Conservation (phyloP, 2,888 invertebrate genomes). For the Steinernema scapterisci region DNA sequence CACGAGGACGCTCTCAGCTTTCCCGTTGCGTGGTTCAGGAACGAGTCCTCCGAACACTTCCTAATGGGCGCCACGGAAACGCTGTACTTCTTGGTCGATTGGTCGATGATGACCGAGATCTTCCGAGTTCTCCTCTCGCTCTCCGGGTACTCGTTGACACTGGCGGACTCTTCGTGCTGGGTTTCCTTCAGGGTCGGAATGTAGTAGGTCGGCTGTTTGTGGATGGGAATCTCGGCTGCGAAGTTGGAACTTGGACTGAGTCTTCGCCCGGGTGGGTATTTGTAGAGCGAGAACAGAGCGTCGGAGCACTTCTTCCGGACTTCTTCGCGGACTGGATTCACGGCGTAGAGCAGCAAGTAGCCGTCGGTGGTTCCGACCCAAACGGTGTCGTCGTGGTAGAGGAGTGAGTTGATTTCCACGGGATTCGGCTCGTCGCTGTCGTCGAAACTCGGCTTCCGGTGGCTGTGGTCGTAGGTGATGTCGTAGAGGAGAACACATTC, state of each 20-base stretch:
- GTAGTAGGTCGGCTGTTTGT: slow-evolving; percentile 49
- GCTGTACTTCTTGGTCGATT: slow-evolving; percentile 43
- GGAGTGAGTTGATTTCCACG: slow-evolving; percentile 69
- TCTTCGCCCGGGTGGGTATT: slow-evolving; percentile 44
- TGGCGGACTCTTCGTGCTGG: slow-evolving; percentile 44
- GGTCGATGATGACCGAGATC: slow-evolving; percentile 48
- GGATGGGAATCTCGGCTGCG: slow-evolving; percentile 33
- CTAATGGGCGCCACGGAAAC: slow-evolving; percentile 37
- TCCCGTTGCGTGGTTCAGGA: background rate
- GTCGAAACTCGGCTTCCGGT: slow-evolving; percentile 55
- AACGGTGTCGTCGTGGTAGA: slow-evolving; percentile 68
- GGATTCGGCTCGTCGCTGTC: slow-evolving; percentile 55
- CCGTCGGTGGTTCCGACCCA: slow-evolving; percentile 72
- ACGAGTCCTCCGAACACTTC: slow-evolving; percentile 2
- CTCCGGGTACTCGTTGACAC: slow-evolving; percentile 40
- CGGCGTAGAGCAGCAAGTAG: slow-evolving; percentile 64
- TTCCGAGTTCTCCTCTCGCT: slow-evolving; percentile 42
- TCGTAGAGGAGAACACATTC: slow-evolving; percentile 71
- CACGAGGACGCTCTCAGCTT: background rate
- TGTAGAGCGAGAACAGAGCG: slow-evolving; percentile 31
- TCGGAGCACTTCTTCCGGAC: slow-evolving; percentile 28
- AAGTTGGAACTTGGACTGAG: slow-evolving; percentile 45
- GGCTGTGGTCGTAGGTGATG: slow-evolving; percentile 67
- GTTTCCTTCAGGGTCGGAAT: slow-evolving; percentile 57
- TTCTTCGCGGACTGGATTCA: slow-evolving; percentile 37